phyloP scores from a whole-genome alignment of 2,888 invertebrate genomes.

The Chrysotoxum bicinctum region DNA sequence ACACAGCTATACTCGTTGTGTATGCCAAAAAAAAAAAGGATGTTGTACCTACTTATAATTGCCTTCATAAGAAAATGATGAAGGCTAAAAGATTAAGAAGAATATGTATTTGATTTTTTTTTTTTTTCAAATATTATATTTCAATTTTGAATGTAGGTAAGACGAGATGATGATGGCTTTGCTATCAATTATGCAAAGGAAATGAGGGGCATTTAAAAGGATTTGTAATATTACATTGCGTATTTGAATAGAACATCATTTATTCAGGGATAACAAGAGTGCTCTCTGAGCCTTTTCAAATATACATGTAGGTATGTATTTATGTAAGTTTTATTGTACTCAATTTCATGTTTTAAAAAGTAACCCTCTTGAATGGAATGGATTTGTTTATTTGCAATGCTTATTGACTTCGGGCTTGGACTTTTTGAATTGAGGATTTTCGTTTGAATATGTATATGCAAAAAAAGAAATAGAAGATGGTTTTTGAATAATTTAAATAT shows the following conservation, averaged over 20 bases:
- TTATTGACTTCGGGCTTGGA: conserved; percentile 40
- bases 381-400: conserved; percentile 28
- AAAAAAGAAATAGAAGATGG: background rate
- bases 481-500: conserved; percentile 27
- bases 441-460: background rate
- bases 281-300: conserved; percentile 21
- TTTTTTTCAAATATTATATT: background rate
- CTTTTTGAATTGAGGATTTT: background rate
- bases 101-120: background rate
- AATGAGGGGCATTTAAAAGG: conserved; percentile 59
- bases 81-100: conserved; percentile 25
- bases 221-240: conserved; percentile 62
- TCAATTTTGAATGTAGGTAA: background rate
- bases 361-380: conserved; percentile 4
- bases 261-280: conserved; percentile 17
- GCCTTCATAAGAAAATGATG: conserved; percentile 56
- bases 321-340: conserved; percentile 3
- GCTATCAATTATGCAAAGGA: conserved; percentile 63
- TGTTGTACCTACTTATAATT: conserved; percentile 60
- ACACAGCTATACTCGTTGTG: background rate
- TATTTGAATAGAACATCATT: conserved; percentile 52
- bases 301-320: background rate
- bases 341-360: conserved; percentile 12
- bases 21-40: conserved; percentile 32
- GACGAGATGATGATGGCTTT: conserved; percentile 47